Evolutionary conservation across 1,140 invertebrate species (phyloP).

Genomic region (Drosophila simulans): DNA sequence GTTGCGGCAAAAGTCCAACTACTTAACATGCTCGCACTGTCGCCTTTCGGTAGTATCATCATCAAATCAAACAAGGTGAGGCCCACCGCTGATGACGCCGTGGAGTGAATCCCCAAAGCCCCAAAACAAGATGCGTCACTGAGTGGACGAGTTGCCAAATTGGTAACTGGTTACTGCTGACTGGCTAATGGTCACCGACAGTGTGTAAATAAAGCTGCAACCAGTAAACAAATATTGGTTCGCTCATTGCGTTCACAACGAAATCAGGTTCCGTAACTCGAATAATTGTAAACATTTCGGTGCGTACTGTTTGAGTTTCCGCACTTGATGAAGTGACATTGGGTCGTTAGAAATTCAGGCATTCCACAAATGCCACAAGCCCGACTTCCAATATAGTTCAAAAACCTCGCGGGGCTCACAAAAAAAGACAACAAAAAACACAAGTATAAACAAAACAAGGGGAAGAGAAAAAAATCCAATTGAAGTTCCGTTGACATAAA

Average conservation of each 20-base stretch:
- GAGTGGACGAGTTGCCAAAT: conserved; percentile 22
- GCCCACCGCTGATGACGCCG: conserved; percentile 59
- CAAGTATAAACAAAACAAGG: conserved; percentile 17
- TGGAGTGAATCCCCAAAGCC: conserved; percentile 47
- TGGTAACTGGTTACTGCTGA: conserved; percentile 5
- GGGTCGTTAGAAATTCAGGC: conserved; percentile 25
- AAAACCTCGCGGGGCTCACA: conserved; percentile 58
- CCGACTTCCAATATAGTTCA: conserved; percentile 52
- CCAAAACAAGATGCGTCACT: conserved; percentile 62
- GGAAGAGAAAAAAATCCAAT: conserved; percentile 49
- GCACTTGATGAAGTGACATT: conserved; percentile 52
- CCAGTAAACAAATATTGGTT: conserved; percentile 24
- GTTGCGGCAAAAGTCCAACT: conserved; percentile 33
- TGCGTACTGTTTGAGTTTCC: conserved; percentile 60
- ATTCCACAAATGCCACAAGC: conserved; percentile 45
- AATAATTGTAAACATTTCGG: conserved; percentile 58
- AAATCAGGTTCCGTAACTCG: conserved; percentile 62
- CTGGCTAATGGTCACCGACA: conserved; percentile 20
- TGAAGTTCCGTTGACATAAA: conserved; percentile 76
- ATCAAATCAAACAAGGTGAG: conserved; percentile 31
- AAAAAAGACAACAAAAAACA: conserved; percentile 13
- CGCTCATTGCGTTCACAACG: conserved; percentile 15
- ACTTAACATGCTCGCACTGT: conserved; percentile 43
- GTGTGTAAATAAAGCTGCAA: conserved; percentile 56
- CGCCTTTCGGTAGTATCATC: conserved; percentile 31